phyloP scores from a whole-genome alignment of 1,140 invertebrate genomes.

The Bombyx mori region DNA sequence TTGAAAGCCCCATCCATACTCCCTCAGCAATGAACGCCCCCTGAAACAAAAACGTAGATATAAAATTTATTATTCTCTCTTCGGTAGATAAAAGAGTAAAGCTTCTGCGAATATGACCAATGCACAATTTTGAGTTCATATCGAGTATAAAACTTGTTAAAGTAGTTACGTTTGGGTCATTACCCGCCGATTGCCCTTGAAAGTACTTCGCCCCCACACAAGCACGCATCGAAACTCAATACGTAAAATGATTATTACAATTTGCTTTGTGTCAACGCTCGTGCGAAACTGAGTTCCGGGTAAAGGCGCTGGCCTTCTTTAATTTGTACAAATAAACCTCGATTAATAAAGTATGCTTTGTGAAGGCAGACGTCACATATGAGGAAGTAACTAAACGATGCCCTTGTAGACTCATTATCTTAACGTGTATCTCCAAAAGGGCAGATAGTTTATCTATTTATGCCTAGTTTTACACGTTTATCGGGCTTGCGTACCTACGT shows the following conservation, averaged over 20 bases:
- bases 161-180: conserved; percentile 48
- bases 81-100: too few relatives aligned
- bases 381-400: conserved; percentile 4
- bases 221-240: conserved; percentile 9
- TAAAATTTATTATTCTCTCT: neutral
- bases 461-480: neutral
- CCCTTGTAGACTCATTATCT: neutral
- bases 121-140: too few relatives aligned
- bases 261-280: conserved; percentile 11
- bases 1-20: conserved; percentile 82
- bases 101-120: too few relatives aligned
- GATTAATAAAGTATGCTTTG: neutral
- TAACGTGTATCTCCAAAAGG: neutral
- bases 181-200: conserved; percentile 57
- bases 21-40: conserved; percentile 33
- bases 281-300: conserved; percentile 22
- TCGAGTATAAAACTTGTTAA: conserved; percentile 9
- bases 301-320: conserved; percentile 29
- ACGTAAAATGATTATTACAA: conserved; percentile 7
- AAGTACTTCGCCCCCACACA: conserved; percentile 49
- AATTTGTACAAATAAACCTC: conserved; percentile 17
- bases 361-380: neutral
- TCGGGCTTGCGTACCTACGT: neutral
- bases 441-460: conserved; percentile 4
- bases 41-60: conserved; percentile 35